These are phyloP conservation scores for Zeuzera pyrina DNA, from an alignment of 2,888 invertebrate genomes.

Conservation along the genomic window DNA sequence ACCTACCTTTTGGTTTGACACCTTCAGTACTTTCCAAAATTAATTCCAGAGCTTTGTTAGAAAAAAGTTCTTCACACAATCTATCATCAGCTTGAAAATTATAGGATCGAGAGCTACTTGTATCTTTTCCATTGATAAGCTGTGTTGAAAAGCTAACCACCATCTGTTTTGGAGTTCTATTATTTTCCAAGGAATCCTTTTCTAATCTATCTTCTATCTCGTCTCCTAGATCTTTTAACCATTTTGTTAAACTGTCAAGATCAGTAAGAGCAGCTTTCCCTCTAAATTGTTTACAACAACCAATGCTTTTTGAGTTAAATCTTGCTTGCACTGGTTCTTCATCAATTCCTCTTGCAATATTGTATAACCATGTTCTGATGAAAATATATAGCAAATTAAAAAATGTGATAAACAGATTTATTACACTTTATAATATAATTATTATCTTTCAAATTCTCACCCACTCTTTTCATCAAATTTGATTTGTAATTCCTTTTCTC, in stretches of 20 bases:
- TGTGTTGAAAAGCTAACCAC: constrained; percentile 80
- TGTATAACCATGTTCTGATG: constrained; percentile 85
- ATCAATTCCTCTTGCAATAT: constrained; percentile 90
- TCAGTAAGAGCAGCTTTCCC: constrained; percentile 83
- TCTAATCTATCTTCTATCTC: constrained; percentile 89
- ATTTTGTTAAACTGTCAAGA: constrained; percentile 79
- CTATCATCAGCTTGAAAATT: constrained; percentile 71
- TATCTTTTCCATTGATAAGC: constrained; percentile 66
- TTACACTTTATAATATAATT: too few species aligned
- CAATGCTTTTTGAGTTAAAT: constrained; percentile 93
- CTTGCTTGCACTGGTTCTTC: constrained; percentile 88
- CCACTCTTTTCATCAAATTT: constrained; percentile 90
- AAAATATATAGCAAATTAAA: too few species aligned
- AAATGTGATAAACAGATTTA: too few species aligned
- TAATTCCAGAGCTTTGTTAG: constrained; percentile 76
- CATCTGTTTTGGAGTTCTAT: constrained; percentile 84
- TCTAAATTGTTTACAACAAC: constrained; percentile 95
- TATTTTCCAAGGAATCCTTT: constrained; percentile 86
- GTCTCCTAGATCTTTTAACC: constrained; percentile 84
- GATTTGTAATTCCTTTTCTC: constrained; percentile 79
- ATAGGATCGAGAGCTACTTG: constrained; percentile 76
- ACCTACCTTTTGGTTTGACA: constrained; percentile 44
- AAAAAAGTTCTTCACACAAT: constrained; percentile 79
- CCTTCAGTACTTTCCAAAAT: constrained; percentile 76
- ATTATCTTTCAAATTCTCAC: constrained; percentile 69